Evolutionary conservation across 2,888 invertebrate species (phyloP), one percentile per base, ranked within the genome.

Genomic region (Orthonychiurus folsomi): DNA sequence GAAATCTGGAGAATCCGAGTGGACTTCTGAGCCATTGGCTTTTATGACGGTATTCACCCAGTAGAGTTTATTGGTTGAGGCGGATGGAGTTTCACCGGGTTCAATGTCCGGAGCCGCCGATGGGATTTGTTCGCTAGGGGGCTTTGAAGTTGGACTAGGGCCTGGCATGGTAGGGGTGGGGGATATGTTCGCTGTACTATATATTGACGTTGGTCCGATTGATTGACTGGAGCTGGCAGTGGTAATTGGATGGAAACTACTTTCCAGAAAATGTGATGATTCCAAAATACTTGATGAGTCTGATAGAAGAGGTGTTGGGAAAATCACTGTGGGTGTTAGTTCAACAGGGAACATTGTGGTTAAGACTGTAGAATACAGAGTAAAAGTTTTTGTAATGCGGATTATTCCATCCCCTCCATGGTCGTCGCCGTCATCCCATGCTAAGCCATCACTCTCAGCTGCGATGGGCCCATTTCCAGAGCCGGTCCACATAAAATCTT

Each of bases 401-500:
- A 66, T 54, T 37, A 48, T 56, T 18, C 52, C 63, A 18, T 20
- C 55, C 20, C 23, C 62, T 1, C 25, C 54, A 2, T 37, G 24
- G 15, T 27, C 20, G 1, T 57, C 59, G 3, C 63, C 62, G 62
- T 72, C 73, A 37, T 71, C 71, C 73, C 73, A 73, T 1, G 71
- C 71, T 3, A 73, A 56, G 2, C 71, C 73, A 55, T 65, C 62
- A 18, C 63, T 62, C 20, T 63, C 63, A 1, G 66, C 61, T 0
- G 63, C 57, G 24, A 63, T 37, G 18, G 86, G 85, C 0, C 88
- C 89, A 75, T 90, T 90, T 0, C 90, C 90, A 0, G 88, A 87
- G 0, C 90, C 90, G 0, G 89, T 89, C 91, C 91, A 91, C 77
- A 92, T 87, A 78, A 91, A 92, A 76, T 91, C 90, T 74, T 90